A percentile compares a stretch with the other conserved stretches of the same genome.
Conservation (phyloP, 1,140 invertebrate species). For the Oedothorax gibbosus region DNA sequence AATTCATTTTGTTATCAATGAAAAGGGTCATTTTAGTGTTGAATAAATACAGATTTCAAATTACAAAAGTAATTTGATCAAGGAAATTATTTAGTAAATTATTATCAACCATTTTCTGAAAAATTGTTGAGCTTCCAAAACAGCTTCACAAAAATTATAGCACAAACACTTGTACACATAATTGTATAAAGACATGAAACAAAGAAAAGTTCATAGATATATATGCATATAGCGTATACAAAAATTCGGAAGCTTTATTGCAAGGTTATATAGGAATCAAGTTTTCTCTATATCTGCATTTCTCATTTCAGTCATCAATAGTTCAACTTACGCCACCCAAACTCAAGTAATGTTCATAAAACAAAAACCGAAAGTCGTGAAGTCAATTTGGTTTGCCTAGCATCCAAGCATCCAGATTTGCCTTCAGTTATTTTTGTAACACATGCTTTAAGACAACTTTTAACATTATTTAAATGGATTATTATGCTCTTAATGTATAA, state of each 20-base stretch:
- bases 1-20: conserved; percentile 15
- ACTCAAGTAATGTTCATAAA: not conserved
- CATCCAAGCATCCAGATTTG: not conserved
- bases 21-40: not conserved
- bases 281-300: conserved; percentile 45
- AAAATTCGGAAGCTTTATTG: conserved; percentile 59
- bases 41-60: not conserved
- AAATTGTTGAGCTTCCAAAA: conserved; percentile 14
- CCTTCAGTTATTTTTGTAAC: not conserved
- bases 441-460: no score
- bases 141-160: conserved; percentile 39
- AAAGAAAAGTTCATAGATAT: conserved; percentile 29
- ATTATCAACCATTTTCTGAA: conserved; percentile 52
- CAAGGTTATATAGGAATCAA: conserved; percentile 58
- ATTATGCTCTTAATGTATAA: no score
- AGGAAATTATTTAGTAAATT: no score
- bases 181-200: conserved; percentile 43
- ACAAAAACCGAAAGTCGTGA: not conserved
- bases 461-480: no score
- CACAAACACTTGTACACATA: conserved; percentile 42
- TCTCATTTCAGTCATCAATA: conserved; percentile 13
- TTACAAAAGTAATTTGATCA: not conserved
- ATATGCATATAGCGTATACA: conserved; percentile 47
- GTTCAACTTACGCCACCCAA: conserved; percentile 11
- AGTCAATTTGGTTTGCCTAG: conserved; percentile 24